Base-by-base conservation (phyloP, 2,888 invertebrate genomes). In the Leptopilina drosophilae region DNA sequence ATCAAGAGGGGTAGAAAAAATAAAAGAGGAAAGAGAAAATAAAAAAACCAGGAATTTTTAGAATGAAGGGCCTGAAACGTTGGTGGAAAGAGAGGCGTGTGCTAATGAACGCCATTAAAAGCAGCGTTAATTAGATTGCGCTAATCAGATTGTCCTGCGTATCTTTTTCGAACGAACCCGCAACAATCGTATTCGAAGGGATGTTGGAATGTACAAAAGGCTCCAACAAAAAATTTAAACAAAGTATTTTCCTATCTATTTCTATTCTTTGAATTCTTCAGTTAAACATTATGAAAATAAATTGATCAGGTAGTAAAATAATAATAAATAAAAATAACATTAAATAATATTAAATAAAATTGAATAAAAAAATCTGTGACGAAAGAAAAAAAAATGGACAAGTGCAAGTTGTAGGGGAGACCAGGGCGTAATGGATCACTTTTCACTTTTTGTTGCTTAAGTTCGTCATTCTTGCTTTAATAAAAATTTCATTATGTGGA, bases 51-150 rank as follows among this genome's bases (percentile, higher is more conserved):
- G 69, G 76, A 56, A 77, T 76, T 81, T 76, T 79, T 78, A 78
- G 83, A 78, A 79, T 76, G 82, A 77, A 79, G 78, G 83, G 78
- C 80, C 80, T 77, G 76, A 33, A 81, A 67, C 53, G 81, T 59
- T 80, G 76, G 81, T 83, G 80, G 81, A 82, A 67, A 77, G 77
- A 86, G 88, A 86, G 88, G 86, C 90, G 87, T 91, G 90, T 91
- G 91, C 91, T 91, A 91, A 91, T 90, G 91, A 91, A 91, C 89
- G 91, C 91, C 91, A 91, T 91, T 91, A 91, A 91, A 91, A 91
- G 91, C 91, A 91, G 90, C 91, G 91, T 91, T 91, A 91, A 91
- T 91, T 91, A 91, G 91, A 91, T 91, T 88, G 90, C 89, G 88
- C 90, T 91, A 91, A 91, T 91, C 91, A 90, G 91, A 91, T 91